Base-by-base conservation (phyloP, 23 tunicate genomes). In the Botrylloides violaceus region DNA sequence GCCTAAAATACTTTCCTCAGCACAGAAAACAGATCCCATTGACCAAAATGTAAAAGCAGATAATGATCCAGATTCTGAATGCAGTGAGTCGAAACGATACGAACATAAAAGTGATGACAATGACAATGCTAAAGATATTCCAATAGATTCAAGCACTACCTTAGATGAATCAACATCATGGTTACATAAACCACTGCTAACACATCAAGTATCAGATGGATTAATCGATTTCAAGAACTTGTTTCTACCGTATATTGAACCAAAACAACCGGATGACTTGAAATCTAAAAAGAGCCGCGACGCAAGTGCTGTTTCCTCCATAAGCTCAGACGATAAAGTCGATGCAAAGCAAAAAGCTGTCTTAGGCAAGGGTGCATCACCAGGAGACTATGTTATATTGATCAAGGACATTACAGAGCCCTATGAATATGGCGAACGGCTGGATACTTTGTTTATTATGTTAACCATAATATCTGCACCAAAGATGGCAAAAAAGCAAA, bases 301-400 rank as follows among this genome's bases (percentile, higher is more conserved):
- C 2, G 68, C 94, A 23, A 85, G 94, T 58, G 94, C 94, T 18
- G 84, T 83, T 5, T 85, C 94, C 9, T 64, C 92, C 0, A 78
- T 83, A 2, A 79, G 94, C 26, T 68, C 74, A 4, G 74, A 68
- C 4, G 57, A 32, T 22, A 68, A 68, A 68, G 47, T 19, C 38
- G 29, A 39, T 43, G 0, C 74, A 0, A 43, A 38, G 47, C 56
- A 39, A 22, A 68, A 68, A 43, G 15, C 37, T 21, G 12, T 27
- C 15, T 21, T 32, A 32, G 86, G 73, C 23, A 75, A 64, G 37
- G 86, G 86, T 2, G 86, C 86, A 36, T 72, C 55, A 49, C 62
- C 58, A 1, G 79, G 79, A 15, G 92, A 84, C 5, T 84, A 84
- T 57, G 92, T 84, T 9, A 5, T 78, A 23, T 71, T 84, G 64